phyloP scores from a whole-genome alignment of 2,797 vertebrate genomes.

The Octomys mimax region DNA sequence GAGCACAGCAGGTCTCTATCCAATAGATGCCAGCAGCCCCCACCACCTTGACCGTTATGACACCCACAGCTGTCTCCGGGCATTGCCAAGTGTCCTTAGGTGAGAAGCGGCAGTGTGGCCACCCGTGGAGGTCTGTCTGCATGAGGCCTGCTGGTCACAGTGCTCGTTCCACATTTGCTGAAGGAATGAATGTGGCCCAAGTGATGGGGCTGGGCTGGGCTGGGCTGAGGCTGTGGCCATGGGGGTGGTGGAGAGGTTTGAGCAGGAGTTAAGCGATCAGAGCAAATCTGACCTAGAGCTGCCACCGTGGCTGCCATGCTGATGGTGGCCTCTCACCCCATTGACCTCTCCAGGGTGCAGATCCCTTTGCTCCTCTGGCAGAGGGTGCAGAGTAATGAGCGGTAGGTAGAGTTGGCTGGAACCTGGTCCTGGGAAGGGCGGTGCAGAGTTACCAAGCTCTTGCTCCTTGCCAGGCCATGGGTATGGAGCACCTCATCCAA shows the following conservation, averaged over 20 bases:
- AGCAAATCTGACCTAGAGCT: background rate
- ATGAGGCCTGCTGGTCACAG: background rate
- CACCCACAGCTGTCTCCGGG: background rate
- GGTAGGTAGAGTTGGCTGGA: background rate
- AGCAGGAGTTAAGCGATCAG: too few species aligned
- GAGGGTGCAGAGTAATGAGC: background rate
- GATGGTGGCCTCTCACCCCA: rapidly evolving
- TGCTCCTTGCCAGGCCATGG: too few species aligned
- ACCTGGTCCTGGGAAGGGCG: background rate
- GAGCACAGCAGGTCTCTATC: background rate
- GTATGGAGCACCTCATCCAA: background rate
- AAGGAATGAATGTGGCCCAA: background rate
- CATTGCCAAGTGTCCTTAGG: background rate
- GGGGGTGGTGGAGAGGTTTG: background rate
- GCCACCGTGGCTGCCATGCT: rapidly evolving
- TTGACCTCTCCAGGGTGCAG: background rate
- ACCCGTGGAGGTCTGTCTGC: background rate
- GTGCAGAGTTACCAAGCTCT: background rate
- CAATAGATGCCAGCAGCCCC: too few species aligned
- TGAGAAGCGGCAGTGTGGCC: rapidly evolving
- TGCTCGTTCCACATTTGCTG: background rate
- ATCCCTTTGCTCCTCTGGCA: background rate
- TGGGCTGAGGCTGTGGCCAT: rapidly evolving
- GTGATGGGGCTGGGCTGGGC: background rate
- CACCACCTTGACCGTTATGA: background rate